Conservation (phyloP, 2,797 vertebrate species). For the Hirundo rustica region DNA sequence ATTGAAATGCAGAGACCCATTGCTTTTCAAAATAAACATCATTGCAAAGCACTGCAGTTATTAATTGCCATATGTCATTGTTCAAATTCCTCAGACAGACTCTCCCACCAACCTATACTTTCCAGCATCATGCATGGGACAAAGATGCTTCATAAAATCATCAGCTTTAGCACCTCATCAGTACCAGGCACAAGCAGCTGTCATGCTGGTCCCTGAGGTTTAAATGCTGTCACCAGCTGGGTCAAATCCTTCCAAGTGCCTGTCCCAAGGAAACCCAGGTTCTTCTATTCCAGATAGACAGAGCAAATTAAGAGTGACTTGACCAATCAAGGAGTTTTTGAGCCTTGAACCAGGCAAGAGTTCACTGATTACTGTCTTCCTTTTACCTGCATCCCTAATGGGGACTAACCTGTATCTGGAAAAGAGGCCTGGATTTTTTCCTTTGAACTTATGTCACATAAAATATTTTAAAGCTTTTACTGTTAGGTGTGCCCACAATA, state of each 20-base stretch:
- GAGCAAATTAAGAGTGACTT: constrained; percentile 29
- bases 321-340: background rate
- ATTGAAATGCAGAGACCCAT: background rate
- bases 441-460: background rate
- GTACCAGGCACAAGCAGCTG: background rate
- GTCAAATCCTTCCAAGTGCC: background rate
- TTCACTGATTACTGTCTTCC: background rate
- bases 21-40: constrained; percentile 21
- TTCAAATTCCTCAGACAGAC: background rate
- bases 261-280: background rate
- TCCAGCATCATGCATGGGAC: background rate
- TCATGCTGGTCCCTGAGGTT: background rate
- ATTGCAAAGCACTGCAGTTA: background rate
- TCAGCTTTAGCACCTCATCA: background rate
- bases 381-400: background rate
- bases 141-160: background rate
- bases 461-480: background rate
- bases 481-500: background rate
- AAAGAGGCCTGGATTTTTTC: background rate
- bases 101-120: background rate
- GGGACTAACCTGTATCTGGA: background rate
- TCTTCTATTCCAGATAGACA: background rate
- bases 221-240: background rate
- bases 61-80: background rate
- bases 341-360: constrained; percentile 8